phyloP scores from a whole-genome alignment of 2,113 vertebrate species.

The Oreochromis aureus region DNA sequence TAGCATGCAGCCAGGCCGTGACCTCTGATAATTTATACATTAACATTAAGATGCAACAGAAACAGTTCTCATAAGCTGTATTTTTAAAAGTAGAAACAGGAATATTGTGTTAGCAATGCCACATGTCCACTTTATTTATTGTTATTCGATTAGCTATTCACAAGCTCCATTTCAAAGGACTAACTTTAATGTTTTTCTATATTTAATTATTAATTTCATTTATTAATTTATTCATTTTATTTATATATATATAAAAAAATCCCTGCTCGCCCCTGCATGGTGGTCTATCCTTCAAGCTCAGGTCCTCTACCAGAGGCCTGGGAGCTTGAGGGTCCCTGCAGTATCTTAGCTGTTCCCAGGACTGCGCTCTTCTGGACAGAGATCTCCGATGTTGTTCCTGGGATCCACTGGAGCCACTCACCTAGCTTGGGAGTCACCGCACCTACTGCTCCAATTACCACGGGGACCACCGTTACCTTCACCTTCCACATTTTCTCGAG shows the following conservation, averaged over 20 bases:
- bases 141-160: background rate
- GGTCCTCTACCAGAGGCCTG: too few species aligned
- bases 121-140: background rate
- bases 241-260: too few species aligned
- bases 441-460: fast-evolving
- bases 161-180: background rate
- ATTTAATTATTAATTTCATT: background rate
- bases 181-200: background rate
- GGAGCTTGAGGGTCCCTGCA: background rate
- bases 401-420: background rate
- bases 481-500: background rate
- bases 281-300: too few species aligned
- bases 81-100: background rate
- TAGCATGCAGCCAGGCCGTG: background rate
- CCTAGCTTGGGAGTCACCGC: fast-evolving
- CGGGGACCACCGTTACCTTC: fast-evolving
- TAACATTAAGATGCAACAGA: background rate
- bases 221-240: too few species aligned
- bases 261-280: too few species aligned
- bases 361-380: background rate
- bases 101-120: background rate
- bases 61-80: background rate
- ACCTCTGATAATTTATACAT: background rate
- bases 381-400: fast-evolving
- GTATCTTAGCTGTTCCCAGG: fast-evolving